A percentile compares a stretch with the other conserved stretches of the same genome.
Evolutionary conservation across 2,797 vertebrate genomes (phyloP).

Genomic region (Pipistrellus nathusii): DNA sequence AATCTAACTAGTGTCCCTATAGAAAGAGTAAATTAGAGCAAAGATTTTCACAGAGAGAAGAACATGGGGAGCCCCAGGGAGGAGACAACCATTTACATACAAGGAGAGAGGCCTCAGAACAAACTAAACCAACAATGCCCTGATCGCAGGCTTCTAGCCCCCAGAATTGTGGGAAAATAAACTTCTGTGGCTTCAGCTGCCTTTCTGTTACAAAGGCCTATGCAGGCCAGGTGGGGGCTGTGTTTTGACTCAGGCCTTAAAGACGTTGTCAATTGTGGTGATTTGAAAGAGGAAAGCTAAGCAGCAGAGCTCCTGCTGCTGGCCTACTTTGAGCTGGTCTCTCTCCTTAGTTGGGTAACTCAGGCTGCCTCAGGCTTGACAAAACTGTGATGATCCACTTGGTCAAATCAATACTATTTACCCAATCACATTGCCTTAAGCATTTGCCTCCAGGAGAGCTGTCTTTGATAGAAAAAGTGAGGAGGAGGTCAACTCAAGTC

Average conservation of each 20-base stretch:
- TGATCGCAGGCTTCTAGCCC: not conserved
- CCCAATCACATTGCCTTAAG: not conserved
- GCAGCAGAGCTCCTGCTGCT: not conserved
- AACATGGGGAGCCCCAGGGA: not conserved
- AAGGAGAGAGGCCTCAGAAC: not conserved
- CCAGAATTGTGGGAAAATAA: not conserved
- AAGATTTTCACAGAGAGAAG: not conserved
- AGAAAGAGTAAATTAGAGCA: not conserved
- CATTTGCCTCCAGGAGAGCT: not conserved
- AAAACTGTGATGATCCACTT: not conserved
- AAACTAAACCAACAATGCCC: not conserved
- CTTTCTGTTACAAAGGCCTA: slow-evolving; percentile 22
- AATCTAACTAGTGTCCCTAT: not conserved
- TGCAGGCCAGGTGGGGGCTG: not conserved
- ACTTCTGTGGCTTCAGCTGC: not conserved
- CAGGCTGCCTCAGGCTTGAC: not conserved
- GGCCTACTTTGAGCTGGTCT: not conserved
- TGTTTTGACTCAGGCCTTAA: not conserved
- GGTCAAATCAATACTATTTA: not conserved
- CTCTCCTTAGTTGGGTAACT: not conserved
- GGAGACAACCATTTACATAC: not conserved
- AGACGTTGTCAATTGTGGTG: not conserved
- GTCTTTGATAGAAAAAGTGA: not conserved
- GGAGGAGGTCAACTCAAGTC: not conserved
- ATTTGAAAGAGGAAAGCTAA: not conserved